phyloP scores from a whole-genome alignment of 1,140 invertebrate genomes.

The Sarcophaga peregrina region DNA sequence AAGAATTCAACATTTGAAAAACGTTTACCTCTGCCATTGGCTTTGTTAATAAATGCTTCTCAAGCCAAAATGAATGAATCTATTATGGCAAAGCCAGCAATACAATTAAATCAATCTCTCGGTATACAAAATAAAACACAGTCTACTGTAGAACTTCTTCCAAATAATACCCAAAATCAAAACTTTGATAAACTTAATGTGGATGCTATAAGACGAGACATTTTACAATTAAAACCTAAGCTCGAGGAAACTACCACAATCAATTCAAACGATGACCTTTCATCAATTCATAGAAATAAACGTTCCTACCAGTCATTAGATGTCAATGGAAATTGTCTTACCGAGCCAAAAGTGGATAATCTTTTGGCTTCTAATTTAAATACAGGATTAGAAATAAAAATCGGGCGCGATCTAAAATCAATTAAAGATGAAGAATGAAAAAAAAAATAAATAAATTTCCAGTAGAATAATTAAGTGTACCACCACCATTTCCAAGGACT shows the following conservation, averaged over 20 bases:
- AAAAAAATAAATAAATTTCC: background rate
- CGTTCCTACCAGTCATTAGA: slow-evolving; percentile 9
- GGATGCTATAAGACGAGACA: slow-evolving; percentile 59
- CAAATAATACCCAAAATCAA: slow-evolving; percentile 16
- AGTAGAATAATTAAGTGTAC: background rate
- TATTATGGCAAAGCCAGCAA: background rate
- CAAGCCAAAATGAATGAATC: slow-evolving; percentile 40
- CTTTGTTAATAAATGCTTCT: slow-evolving; percentile 53
- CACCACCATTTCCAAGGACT: slow-evolving; percentile 16
- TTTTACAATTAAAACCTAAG: slow-evolving; percentile 50
- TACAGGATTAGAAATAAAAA: slow-evolving; percentile 50
- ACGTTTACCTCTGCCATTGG: slow-evolving; percentile 56
- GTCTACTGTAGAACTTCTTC: background rate
- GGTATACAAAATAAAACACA: slow-evolving; percentile 11
- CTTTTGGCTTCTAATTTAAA: slow-evolving; percentile 40
- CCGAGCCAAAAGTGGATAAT: slow-evolving; percentile 50
- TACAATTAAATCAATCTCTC: background rate
- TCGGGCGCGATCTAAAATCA: slow-evolving; percentile 62
- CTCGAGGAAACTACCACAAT: slow-evolving; percentile 37
- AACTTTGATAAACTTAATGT: slow-evolving; percentile 54
- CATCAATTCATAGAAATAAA: slow-evolving; percentile 4
- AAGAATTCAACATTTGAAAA: slow-evolving; percentile 51
- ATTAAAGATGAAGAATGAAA: slow-evolving; percentile 28
- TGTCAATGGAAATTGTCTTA: slow-evolving; percentile 53
- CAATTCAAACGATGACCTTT: slow-evolving; percentile 23